Evolutionary conservation across 1,140 invertebrate genomes (phyloP).

Genomic region (Trachelipus rathkii): DNA sequence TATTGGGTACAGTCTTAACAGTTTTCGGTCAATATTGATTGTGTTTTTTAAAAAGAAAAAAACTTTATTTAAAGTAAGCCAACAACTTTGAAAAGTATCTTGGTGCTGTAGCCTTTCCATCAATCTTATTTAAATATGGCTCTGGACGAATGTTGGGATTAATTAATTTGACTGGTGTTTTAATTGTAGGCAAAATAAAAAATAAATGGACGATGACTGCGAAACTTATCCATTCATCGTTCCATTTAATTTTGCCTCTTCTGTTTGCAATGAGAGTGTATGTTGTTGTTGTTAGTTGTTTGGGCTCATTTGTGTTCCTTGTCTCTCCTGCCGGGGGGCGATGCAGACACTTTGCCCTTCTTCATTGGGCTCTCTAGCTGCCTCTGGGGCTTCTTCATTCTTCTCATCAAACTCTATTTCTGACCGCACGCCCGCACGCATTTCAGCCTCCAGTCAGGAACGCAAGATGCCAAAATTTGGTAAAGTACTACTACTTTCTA

Average conservation of each 20-base stretch:
- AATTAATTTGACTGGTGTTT: no score
- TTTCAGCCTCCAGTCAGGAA: conserved; percentile 48
- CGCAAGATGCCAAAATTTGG: conserved; percentile 49
- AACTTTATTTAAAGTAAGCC: no score
- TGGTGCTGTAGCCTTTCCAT: no score
- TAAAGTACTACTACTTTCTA: conserved; percentile 47
- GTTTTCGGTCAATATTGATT: no score
- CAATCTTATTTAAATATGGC: no score
- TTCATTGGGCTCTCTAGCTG: conserved; percentile 66
- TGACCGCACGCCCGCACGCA: conserved; percentile 52
- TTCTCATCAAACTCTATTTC: conserved; percentile 67
- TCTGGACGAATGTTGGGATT: no score
- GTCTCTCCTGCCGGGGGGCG: conserved; percentile 40
- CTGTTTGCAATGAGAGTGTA: conserved; percentile 1
- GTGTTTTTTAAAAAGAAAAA: no score
- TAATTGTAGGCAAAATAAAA: no score
- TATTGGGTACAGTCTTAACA: no score
- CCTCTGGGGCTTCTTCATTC: conserved; percentile 67
- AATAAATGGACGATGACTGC: no score
- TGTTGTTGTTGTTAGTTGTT: neutral
- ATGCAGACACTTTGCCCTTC: conserved; percentile 64
- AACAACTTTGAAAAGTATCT: no score
- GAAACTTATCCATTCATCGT: no score
- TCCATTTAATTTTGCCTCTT: neutral
- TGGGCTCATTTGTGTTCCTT: conserved; percentile 3